Evolutionary conservation across 1,140 invertebrate species (phyloP), one percentile per base, ranked within the genome.

Genomic region (Propsilocerus akamusi): DNA sequence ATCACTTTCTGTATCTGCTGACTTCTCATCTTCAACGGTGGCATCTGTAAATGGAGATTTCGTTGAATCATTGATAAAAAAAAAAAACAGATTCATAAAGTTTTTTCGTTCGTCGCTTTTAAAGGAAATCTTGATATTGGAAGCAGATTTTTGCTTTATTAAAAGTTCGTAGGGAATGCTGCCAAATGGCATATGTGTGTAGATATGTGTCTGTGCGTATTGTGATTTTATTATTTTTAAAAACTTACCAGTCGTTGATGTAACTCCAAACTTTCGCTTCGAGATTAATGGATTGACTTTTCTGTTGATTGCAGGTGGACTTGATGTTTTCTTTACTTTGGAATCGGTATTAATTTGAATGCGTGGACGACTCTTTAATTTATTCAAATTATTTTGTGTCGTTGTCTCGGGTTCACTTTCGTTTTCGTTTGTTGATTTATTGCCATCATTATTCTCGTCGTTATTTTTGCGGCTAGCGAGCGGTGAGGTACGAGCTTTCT

Each of bases 1-100:
- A 54, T 24, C 47, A 53, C 26, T 49, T 14, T 49, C 58, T 14
- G 51, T 52, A 47, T 57, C 58, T 17, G 55, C 28, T 17, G 63
- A 11, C 66, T 59, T 64, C 58, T 71, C 23, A 57, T 62, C 55
- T 65, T 73, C 52, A 59, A 60, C 26, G 63, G 65, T 2, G 65
- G 59, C 46, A 63, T 67, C 22, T 17, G 24, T 26, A 41, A 23
- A 24, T n/a, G 5, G 14, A n/a, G 30, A 26, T n/a, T 22, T 28
- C 17, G 14, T 12, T 26, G 47, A n/a, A 20, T n/a, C 12, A 24
- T 51, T 41, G 23, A 50, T 7, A 50, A 46, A 23, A 50, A 46
- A 11, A 50, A 25, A 14, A 46, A 26, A 11, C 23, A 47, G 30
- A 25, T 25, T 37, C 14, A 49, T 4, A 32, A 4, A 32, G 3